Conservation (phyloP, 2,113 vertebrate genomes). For the Calcarius ornatus region DNA sequence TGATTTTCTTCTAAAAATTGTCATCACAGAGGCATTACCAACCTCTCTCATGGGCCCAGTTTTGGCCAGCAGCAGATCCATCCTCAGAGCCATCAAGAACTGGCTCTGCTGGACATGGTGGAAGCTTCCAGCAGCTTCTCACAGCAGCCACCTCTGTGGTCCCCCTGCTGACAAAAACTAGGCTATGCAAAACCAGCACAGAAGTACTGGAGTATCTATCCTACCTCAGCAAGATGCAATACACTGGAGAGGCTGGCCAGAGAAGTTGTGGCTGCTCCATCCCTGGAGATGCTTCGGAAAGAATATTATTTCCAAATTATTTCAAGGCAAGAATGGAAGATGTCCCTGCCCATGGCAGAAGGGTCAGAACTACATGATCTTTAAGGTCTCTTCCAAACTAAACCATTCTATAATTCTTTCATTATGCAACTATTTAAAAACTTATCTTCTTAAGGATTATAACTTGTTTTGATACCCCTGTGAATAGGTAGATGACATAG, state of each 20-base stretch:
- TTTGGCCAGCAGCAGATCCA: background rate
- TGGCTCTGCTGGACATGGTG: background rate
- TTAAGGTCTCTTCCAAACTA: background rate
- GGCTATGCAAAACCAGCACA: background rate
- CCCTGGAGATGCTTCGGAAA: background rate
- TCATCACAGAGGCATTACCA: background rate
- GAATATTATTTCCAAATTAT: too few relatives aligned
- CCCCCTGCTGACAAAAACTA: background rate
- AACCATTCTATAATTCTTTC: background rate
- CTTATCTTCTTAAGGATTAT: background rate
- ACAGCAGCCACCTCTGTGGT: background rate
- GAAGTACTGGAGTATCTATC: background rate
- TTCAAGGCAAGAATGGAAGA: background rate
- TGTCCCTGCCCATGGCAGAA: background rate
- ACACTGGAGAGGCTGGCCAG: background rate
- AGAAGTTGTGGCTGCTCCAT: background rate
- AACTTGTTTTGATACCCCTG: background rate
- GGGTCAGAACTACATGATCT: background rate
- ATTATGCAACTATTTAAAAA: background rate
- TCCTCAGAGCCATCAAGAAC: too few relatives aligned
- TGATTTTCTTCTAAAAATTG: background rate
- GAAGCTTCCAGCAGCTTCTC: background rate
- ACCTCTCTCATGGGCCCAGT: background rate
- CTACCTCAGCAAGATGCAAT: background rate
- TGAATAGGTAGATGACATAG: background rate